Percentiles rank a stretch among this genome's conserved stretches.
Conservation (phyloP, 2,797 vertebrate species). For the Myiotriccus ornatus region DNA sequence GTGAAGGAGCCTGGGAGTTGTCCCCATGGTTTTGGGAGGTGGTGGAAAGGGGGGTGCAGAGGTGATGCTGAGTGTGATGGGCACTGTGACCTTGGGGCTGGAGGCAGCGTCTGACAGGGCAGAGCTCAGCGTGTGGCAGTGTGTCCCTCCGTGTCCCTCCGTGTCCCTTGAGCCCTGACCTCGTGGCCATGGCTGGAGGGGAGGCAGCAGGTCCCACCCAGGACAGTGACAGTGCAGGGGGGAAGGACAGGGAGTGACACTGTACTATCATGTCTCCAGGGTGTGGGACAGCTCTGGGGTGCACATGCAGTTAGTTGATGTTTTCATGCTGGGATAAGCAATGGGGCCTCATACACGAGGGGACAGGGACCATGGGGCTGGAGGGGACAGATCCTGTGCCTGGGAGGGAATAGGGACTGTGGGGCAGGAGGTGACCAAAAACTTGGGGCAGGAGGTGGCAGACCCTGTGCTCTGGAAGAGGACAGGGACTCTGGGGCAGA, state of each 20-base stretch:
- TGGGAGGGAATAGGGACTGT: neutral
- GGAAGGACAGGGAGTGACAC: neutral
- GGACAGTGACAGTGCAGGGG: neutral
- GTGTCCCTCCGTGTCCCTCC: fast-evolving
- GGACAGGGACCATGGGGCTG: neutral
- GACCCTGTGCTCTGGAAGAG: neutral
- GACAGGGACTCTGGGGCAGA: neutral
- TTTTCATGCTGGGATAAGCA: neutral
- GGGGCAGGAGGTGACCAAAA: too few relatives aligned
- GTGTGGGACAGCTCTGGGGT: neutral
- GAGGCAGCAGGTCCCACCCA: neutral
- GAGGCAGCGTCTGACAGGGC: neutral
- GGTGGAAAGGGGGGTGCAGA: neutral
- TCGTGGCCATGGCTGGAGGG: fast-evolving
- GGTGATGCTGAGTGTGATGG: neutral
- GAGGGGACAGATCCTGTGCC: neutral
- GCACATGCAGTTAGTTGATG: too few relatives aligned
- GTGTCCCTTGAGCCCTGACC: neutral
- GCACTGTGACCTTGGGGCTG: neutral
- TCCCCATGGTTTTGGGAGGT: neutral
- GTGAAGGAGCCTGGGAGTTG: neutral
- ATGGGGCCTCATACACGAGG: neutral
- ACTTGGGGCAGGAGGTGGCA: neutral
- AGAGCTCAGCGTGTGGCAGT: fast-evolving
- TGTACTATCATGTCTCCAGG: neutral